Conservation (phyloP, 2,888 invertebrate genomes). For the Amphimallon solstitiale region DNA sequence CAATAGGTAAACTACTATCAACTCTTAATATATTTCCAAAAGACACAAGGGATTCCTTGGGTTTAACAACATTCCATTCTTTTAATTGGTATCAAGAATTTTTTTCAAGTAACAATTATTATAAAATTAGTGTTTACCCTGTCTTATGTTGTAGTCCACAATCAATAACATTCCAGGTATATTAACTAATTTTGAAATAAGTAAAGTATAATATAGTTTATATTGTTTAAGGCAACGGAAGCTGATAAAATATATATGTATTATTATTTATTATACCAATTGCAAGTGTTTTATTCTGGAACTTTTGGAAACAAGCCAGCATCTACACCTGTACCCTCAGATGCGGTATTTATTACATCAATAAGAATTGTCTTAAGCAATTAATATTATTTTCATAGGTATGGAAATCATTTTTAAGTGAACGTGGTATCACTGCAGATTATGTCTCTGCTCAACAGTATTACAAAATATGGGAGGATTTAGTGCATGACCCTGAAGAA, state of each 20-base stretch:
- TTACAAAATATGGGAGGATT: slow-evolving; percentile 64
- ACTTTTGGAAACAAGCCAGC: slow-evolving; percentile 59
- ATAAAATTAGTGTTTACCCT: slow-evolving; percentile 65
- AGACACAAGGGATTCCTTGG: slow-evolving; percentile 65
- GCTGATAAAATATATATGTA: slow-evolving; percentile 66
- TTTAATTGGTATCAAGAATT: slow-evolving; percentile 63
- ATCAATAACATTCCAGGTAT: slow-evolving; percentile 65
- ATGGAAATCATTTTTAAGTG: slow-evolving; percentile 64
- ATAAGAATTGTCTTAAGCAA: background rate
- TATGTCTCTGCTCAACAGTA: slow-evolving; percentile 63
- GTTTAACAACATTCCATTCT: slow-evolving; percentile 66
- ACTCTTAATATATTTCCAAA: slow-evolving; percentile 64
- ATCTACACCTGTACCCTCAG: slow-evolving; percentile 35
- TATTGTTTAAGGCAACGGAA: slow-evolving; percentile 61
- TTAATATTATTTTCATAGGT: slow-evolving; percentile 56
- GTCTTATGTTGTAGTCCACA: slow-evolving; percentile 66
- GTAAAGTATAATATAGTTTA: slow-evolving; percentile 2
- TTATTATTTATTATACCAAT: slow-evolving; percentile 66
- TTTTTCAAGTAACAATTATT: slow-evolving; percentile 62
- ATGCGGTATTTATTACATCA: slow-evolving; percentile 23
- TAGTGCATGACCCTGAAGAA: slow-evolving; percentile 57
- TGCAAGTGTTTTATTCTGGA: slow-evolving; percentile 63
- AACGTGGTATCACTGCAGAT: slow-evolving; percentile 59
- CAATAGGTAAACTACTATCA: slow-evolving; percentile 66
- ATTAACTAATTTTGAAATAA: background rate